A percentile compares a stretch with the other conserved stretches of the same genome.
phyloP scores from a whole-genome alignment of 2,888 invertebrate species.

The Lasioglossum zephyrum region DNA sequence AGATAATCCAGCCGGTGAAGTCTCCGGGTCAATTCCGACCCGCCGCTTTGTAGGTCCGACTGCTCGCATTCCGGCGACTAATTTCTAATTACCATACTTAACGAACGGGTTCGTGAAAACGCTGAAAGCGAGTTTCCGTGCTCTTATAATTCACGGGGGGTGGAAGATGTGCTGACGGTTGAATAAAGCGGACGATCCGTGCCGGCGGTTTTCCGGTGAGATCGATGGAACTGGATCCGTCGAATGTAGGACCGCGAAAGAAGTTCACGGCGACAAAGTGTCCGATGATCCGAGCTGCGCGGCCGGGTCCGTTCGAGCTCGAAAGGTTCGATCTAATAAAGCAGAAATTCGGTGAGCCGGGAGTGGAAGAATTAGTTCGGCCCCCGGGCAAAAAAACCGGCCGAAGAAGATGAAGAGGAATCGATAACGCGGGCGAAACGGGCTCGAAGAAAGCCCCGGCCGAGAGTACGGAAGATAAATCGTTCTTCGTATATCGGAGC shows the following conservation, averaged over 20 bases:
- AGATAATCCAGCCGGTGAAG: neutral
- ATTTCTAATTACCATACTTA: neutral
- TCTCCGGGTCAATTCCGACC: neutral
- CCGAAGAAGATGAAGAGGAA: neutral
- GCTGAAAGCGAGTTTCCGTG: neutral
- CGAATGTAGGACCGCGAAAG: neutral
- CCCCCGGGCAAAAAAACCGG: neutral
- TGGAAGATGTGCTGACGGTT: neutral
- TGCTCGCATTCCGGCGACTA: neutral
- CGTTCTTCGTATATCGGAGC: neutral
- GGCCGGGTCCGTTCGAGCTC: neutral
- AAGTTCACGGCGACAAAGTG: constrained; percentile 4
- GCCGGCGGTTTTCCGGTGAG: neutral
- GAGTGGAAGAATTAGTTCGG: constrained; percentile 7
- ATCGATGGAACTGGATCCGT: neutral
- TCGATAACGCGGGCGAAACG: neutral
- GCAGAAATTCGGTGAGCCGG: constrained; percentile 23
- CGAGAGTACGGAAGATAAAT: neutral
- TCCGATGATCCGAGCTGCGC: neutral
- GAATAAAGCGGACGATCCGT: neutral
- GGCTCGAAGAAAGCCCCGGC: neutral
- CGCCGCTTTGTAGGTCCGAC: neutral
- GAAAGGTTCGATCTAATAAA: constrained; percentile 24
- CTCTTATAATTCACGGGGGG: neutral
- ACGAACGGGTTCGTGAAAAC: neutral